These are phyloP conservation scores for Oryzias sinensis DNA, from an alignment of 2,797 vertebrate genomes.

Conservation along the genomic window DNA sequence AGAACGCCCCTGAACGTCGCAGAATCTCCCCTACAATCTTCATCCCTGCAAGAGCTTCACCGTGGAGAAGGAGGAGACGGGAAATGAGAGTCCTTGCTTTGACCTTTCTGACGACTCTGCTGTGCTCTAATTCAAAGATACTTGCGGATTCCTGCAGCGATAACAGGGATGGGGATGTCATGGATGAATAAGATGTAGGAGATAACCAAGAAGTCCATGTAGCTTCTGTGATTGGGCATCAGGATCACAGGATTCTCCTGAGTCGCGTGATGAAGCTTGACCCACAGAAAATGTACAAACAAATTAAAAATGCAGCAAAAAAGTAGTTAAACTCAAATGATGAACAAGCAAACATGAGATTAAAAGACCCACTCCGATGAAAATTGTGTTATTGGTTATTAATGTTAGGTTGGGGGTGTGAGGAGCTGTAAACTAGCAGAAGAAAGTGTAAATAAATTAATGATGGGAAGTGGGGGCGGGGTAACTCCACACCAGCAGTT, in stretches of 20 bases:
- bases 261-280: constrained; percentile 86
- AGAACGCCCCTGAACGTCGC: constrained; percentile 93
- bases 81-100: background rate
- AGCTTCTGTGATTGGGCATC: constrained; percentile 96
- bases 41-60: constrained; percentile 91
- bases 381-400: too few relatives aligned
- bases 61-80: background rate
- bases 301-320: background rate
- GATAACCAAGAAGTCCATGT: constrained; percentile 91
- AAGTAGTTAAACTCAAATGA: too few relatives aligned
- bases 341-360: too few relatives aligned
- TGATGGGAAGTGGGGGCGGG: too few relatives aligned
- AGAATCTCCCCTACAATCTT: constrained; percentile 90
- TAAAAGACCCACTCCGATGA: too few relatives aligned
- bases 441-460: too few relatives aligned
- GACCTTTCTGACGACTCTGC: background rate
- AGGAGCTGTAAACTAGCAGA: too few relatives aligned
- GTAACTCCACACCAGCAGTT: too few relatives aligned
- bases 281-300: background rate
- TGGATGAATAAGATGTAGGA: constrained; percentile 91
- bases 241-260: constrained; percentile 90
- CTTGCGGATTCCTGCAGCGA: constrained; percentile 94
- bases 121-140: constrained; percentile 61
- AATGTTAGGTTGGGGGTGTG: too few relatives aligned
- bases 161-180: constrained; percentile 91